These are phyloP conservation scores for Phalacrocorax carbo DNA, from an alignment of 2,113 vertebrate species.

Conservation along the genomic window DNA sequence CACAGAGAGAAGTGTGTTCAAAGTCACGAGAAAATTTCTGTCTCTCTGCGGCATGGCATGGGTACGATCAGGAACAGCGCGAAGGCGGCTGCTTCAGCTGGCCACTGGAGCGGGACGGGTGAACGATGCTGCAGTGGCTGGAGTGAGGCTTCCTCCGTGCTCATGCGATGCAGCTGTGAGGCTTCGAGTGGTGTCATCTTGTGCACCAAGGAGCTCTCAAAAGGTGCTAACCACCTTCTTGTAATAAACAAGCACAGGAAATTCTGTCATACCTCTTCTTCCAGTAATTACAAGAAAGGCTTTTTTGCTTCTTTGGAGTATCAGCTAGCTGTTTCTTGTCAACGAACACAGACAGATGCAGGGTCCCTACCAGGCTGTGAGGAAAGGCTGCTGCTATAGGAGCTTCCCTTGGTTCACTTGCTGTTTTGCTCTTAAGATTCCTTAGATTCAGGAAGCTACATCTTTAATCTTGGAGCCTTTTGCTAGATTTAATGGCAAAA, in stretches of 20 bases:
- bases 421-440: background rate
- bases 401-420: background rate
- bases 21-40: background rate
- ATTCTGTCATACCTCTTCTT: background rate
- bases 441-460: background rate
- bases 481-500: background rate
- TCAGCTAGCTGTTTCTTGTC: background rate
- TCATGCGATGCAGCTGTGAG: fast-evolving
- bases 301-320: background rate
- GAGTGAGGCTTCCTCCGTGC: fast-evolving
- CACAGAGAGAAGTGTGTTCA: fast-evolving
- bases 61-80: fast-evolving
- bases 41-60: fast-evolving
- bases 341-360: background rate
- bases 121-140: fast-evolving
- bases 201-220: background rate
- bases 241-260: background rate
- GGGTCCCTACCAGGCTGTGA: background rate
- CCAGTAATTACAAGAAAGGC: background rate
- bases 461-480: background rate
- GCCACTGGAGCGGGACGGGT: fast-evolving
- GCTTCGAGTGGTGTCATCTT: background rate
- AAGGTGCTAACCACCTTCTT: background rate
- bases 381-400: background rate
- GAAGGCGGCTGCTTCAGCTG: fast-evolving